Evolutionary conservation across 2,797 vertebrate genomes (phyloP).

Genomic region (Sebastes steindachneri): DNA sequence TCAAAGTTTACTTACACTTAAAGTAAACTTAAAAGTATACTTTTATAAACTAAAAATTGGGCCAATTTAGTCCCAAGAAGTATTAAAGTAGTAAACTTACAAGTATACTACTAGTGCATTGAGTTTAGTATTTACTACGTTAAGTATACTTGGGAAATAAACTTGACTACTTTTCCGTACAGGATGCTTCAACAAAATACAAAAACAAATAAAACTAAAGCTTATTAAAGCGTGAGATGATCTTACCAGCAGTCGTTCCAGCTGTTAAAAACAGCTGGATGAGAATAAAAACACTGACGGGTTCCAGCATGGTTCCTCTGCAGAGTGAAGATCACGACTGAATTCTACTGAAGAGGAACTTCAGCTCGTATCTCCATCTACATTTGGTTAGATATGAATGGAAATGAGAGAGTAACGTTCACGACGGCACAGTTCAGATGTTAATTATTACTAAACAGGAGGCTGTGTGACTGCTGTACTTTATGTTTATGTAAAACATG

Average conservation of each 20-base stretch:
- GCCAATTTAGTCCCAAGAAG: no score
- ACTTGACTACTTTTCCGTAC: no score
- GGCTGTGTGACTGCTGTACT: not conserved
- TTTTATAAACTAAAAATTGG: no score
- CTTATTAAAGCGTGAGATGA: not conserved
- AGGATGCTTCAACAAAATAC: not conserved
- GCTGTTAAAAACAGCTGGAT: slow-evolving; percentile 34
- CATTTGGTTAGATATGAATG: slow-evolving; percentile 67
- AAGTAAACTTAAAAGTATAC: no score
- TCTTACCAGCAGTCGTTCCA: slow-evolving; percentile 50
- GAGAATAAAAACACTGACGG: not conserved
- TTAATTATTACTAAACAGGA: not conserved
- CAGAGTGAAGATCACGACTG: not conserved
- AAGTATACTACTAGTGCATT: no score
- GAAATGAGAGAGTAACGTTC: slow-evolving; percentile 3
- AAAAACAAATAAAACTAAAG: not conserved
- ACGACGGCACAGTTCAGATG: not conserved
- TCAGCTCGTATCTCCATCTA: slow-evolving; percentile 13
- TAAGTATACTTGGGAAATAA: no score
- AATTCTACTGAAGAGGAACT: not conserved
- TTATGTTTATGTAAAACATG: not conserved
- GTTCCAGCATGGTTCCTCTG: slow-evolving; percentile 24
- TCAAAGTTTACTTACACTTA: no score
- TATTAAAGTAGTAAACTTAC: no score
- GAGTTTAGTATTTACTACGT: no score